phyloP scores from a whole-genome alignment of 2,113 vertebrate genomes.

The Coregonus clupeaformis region DNA sequence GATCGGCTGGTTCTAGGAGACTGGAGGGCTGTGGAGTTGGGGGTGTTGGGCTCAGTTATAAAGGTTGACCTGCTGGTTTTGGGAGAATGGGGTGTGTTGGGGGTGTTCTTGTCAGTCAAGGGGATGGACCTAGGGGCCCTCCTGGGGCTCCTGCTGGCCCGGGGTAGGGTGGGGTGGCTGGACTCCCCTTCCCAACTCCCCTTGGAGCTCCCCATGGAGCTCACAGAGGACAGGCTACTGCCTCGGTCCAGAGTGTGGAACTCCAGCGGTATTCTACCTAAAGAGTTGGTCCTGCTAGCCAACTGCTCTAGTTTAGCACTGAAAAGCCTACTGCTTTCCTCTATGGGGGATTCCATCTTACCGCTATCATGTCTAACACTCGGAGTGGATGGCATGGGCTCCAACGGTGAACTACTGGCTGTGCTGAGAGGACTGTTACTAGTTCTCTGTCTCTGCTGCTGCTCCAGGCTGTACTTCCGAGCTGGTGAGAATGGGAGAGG shows the following conservation, averaged over 20 bases:
- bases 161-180: slow-evolving; percentile 80
- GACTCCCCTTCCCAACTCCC: slow-evolving; percentile 75
- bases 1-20: slow-evolving; percentile 39
- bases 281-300: slow-evolving; percentile 81
- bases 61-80: not conserved
- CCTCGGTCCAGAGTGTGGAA: slow-evolving; percentile 80
- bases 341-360: slow-evolving; percentile 67
- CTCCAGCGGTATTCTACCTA: slow-evolving; percentile 74
- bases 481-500: slow-evolving; percentile 77
- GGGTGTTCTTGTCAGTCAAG: slow-evolving; percentile 53
- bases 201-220: slow-evolving; percentile 70
- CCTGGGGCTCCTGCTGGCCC: slow-evolving; percentile 77
- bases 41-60: no score
- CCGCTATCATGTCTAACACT: slow-evolving; percentile 35
- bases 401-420: slow-evolving; percentile 41
- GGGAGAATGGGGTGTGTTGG: slow-evolving; percentile 23
- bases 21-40: no score
- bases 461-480: slow-evolving; percentile 79
- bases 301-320: slow-evolving; percentile 89
- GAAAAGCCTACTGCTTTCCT: slow-evolving; percentile 85
- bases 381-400: slow-evolving; percentile 20
- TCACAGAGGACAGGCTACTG: slow-evolving; percentile 79
- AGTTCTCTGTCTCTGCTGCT: slow-evolving; percentile 63
- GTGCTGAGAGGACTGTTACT: slow-evolving; percentile 22
- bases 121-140: slow-evolving; percentile 78